phyloP scores from a whole-genome alignment of 1,140 invertebrate species.

The Euura lappo region DNA sequence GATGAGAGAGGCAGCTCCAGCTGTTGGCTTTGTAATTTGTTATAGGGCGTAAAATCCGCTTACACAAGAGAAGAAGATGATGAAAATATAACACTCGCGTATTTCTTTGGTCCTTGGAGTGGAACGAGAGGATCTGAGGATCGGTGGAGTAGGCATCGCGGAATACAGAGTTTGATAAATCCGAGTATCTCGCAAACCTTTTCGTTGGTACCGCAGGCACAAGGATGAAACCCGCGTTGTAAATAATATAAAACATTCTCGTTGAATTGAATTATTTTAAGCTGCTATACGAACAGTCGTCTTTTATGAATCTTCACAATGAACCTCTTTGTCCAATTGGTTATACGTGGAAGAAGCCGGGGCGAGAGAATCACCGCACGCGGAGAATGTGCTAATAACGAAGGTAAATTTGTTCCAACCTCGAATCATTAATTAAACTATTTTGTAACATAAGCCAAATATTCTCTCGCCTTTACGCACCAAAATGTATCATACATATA shows the following conservation, averaged over 20 bases:
- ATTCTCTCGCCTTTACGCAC: constrained; percentile 14
- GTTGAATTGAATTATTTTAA: constrained; percentile 61
- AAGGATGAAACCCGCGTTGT: no score
- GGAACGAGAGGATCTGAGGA: neutral
- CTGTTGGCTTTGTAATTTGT: no score
- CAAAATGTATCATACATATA: neutral
- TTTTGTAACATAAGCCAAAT: constrained; percentile 45
- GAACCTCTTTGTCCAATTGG: constrained; percentile 45
- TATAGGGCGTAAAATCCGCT: no score
- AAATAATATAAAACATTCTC: constrained; percentile 43
- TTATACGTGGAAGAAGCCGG: neutral
- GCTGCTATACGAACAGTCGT: constrained; percentile 51
- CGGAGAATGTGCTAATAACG: constrained; percentile 56
- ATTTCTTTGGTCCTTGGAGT: neutral
- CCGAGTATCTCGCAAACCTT: neutral
- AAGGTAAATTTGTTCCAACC: constrained; percentile 54
- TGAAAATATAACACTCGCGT: no score
- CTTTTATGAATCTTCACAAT: constrained; percentile 55
- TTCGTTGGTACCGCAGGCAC: no score
- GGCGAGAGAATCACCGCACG: neutral
- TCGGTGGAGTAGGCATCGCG: neutral
- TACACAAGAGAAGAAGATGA: no score
- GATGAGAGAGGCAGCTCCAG: no score
- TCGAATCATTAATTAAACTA: constrained; percentile 59
- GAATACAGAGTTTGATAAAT: neutral